These are phyloP conservation scores for Drosophila mimica DNA, from an alignment of 2,888 invertebrate species.

Conservation along the genomic window DNA sequence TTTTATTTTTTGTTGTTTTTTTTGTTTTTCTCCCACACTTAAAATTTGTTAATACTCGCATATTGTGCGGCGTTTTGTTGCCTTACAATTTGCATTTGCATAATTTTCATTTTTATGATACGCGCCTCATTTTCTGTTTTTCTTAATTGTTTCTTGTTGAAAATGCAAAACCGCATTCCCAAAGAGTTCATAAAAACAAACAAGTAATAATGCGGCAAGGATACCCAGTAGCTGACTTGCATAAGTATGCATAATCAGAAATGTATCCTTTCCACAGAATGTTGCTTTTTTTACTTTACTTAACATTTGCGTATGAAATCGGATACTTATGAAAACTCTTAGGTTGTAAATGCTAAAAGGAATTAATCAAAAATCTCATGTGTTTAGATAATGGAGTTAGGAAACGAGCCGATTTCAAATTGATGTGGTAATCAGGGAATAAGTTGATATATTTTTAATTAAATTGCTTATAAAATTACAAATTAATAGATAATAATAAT, in stretches of 20 bases:
- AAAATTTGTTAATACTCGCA: slow-evolving; percentile 18
- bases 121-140: slow-evolving; percentile 49
- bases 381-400: too few species aligned
- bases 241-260: slow-evolving; percentile 5
- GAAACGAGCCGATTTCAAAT: background rate
- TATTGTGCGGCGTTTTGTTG: slow-evolving; percentile 38
- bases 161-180: slow-evolving; percentile 36
- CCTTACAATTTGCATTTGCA: slow-evolving; percentile 61
- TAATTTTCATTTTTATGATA: slow-evolving; percentile 73
- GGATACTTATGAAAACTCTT: background rate
- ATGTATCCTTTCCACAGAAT: background rate
- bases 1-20: background rate
- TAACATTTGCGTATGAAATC: background rate
- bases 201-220: slow-evolving; percentile 7
- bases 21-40: background rate
- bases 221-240: background rate
- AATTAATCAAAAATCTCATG: background rate
- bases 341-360: background rate
- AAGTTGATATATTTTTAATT: background rate
- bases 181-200: slow-evolving; percentile 26
- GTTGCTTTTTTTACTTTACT: background rate
- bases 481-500: background rate
- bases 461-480: background rate
- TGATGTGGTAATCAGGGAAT: background rate
- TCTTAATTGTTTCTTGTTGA: slow-evolving; percentile 72